Base-by-base conservation (phyloP, 2,113 vertebrate species). In the Rattus norvegicus region DNA sequence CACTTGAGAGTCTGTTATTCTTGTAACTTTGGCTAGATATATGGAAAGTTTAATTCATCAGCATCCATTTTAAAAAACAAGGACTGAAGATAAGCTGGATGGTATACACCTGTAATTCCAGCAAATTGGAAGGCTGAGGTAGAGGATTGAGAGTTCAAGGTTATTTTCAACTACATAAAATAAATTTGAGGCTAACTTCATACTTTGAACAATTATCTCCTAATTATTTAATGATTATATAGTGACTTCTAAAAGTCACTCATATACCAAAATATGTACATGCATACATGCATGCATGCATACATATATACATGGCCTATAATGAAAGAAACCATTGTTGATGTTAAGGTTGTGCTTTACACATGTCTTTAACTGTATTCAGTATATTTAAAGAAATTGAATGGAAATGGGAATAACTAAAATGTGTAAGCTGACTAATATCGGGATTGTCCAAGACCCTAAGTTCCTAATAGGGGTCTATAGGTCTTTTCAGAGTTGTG, bases 401-500 rank as follows among this genome's bases (percentile, higher is more conserved):
- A 16, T 90, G 33, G 76, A 85, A 76, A 7, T 92, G 36, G 33
- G 79, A 72, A 47, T 94, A 94, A 16, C 30, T 93, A 43, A 90
- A 49, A 56, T 79, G 8, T 85, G 17, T 86, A 67, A 72, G 5
- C n/a, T 52, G 87, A 22, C 63, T 20, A 0, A 54, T 94, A 10
- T 79, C 5, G 65, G 10, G 28, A 7, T 70, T 52, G 20, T 84
- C 1, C 6, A 63, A 52, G n/a, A 36, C 12, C 49, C 3, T 22
- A 87, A 69, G 43, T 47, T 13, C 16, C 43, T 33, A 30, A 36
- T 67, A 24, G 14, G 9, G 30, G 3, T 88, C 12, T 63, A 61
- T 10, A 65, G 26, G 39, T 85, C 69, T 97, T 95, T 75, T 80
- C 49, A 93, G 67, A 88, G 28, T 73, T 94, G 28, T 91, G 5